Percentiles rank a stretch among this genome's conserved stretches.
These are phyloP conservation scores for Anneissia japonica DNA, from an alignment of 35 echinoderm and acorn worm species.

Conservation along the genomic window DNA sequence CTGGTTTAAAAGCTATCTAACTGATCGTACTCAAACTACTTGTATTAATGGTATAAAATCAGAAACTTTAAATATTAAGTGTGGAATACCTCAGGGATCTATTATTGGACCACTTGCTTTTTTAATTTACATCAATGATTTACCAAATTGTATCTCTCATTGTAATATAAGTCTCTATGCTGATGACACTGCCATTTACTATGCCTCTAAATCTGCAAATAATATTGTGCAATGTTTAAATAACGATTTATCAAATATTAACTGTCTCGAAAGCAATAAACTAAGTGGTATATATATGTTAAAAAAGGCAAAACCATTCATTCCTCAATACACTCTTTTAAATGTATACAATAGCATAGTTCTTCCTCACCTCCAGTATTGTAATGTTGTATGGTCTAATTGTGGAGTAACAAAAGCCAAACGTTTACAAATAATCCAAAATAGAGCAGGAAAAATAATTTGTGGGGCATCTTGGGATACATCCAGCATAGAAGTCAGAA, in stretches of 20 bases:
- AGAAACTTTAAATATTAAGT: neutral
- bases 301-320: neutral
- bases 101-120: neutral
- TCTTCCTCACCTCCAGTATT: neutral
- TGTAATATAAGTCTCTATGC: neutral
- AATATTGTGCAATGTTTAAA: neutral
- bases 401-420: neutral
- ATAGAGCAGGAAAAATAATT: neutral
- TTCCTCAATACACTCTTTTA: neutral
- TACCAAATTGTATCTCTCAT: neutral
- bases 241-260: neutral
- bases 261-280: neutral
- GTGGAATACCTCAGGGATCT: neutral
- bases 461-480: neutral
- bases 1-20: neutral
- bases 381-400: neutral
- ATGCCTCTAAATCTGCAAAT: neutral
- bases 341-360: neutral
- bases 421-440: neutral
- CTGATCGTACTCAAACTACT: neutral
- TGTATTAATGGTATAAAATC: neutral
- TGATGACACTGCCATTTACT: neutral
- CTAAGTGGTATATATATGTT: neutral
- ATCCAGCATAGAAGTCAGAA: neutral
- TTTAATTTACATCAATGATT: neutral